phyloP scores from a whole-genome alignment of 2,797 vertebrate species.

The Mus spretus region DNA sequence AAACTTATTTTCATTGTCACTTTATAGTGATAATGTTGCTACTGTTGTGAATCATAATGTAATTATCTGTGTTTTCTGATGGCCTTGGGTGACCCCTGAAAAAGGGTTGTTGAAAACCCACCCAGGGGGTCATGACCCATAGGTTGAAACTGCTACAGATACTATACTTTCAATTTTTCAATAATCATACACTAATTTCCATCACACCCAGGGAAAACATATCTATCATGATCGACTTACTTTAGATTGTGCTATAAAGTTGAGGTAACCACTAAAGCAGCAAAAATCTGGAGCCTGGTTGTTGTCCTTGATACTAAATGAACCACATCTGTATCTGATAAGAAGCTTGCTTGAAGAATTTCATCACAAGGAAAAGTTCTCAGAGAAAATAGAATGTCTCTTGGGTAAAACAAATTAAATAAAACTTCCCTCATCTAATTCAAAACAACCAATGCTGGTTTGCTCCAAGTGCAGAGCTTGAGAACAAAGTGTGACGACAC shows the following conservation, averaged over 20 bases:
- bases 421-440: conserved; percentile 79
- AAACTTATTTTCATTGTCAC: background rate
- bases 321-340: conserved; percentile 82
- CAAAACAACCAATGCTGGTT: conserved; percentile 77
- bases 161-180: background rate
- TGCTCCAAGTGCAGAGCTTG: conserved; percentile 43
- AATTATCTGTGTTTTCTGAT: background rate
- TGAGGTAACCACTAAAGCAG: conserved; percentile 66
- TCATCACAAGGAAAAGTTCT: conserved; percentile 76
- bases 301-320: conserved; percentile 73
- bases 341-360: conserved; percentile 76
- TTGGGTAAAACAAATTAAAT: conserved; percentile 79
- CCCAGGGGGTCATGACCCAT: background rate
- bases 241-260: conserved; percentile 49
- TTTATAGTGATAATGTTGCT: background rate
- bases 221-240: conserved; percentile 56
- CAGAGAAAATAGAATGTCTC: conserved; percentile 78
- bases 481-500: conserved; percentile 68
- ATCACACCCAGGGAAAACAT: conserved; percentile 54
- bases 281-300: conserved; percentile 75
- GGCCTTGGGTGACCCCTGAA: background rate
- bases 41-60: background rate
- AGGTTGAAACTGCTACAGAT: background rate
- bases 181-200: conserved; percentile 69
- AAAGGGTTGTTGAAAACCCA: background rate